Evolutionary conservation across 2,888 invertebrate species (phyloP).

Genomic region (Boloria selene): DNA sequence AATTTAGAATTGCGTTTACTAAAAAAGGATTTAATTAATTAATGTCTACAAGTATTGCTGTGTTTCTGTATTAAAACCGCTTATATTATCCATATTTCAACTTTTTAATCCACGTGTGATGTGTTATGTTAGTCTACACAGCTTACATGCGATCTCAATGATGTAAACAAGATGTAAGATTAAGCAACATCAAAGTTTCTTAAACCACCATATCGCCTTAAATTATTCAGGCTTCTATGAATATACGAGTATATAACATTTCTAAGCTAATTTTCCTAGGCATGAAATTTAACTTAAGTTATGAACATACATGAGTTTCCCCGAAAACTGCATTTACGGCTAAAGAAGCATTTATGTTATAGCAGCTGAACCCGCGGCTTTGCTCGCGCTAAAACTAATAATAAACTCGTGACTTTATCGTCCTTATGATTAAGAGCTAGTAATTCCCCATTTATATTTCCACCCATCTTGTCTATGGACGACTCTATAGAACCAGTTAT

Average conservation of each 20-base stretch:
- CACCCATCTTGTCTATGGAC: too few relatives aligned
- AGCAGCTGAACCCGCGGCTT: too few relatives aligned
- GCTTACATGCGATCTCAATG: slow-evolving; percentile 29
- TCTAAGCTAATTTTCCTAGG: slow-evolving; percentile 61
- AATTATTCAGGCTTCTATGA: slow-evolving; percentile 65
- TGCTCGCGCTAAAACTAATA: too few relatives aligned
- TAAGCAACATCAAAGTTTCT: slow-evolving; percentile 57
- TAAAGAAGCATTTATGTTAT: slow-evolving; percentile 18
- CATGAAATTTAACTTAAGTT: slow-evolving; percentile 53
- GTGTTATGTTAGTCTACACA: neutral
- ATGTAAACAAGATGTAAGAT: slow-evolving; percentile 45
- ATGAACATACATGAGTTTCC: slow-evolving; percentile 47
- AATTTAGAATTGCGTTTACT: too few relatives aligned
- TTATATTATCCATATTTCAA: neutral
- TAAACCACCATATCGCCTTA: slow-evolving; percentile 58
- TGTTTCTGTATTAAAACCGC: too few relatives aligned
- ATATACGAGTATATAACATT: slow-evolving; percentile 64
- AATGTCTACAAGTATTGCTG: too few relatives aligned
- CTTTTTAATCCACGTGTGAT: neutral
- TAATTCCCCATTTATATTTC: too few relatives aligned
- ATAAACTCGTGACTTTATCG: too few relatives aligned
- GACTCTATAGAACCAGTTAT: too few relatives aligned
- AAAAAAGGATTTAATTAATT: too few relatives aligned
- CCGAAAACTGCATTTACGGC: slow-evolving; percentile 21
- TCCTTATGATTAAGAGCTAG: too few relatives aligned